Conservation (phyloP, 2,797 vertebrate species). For the Leptoclinus maculatus region DNA sequence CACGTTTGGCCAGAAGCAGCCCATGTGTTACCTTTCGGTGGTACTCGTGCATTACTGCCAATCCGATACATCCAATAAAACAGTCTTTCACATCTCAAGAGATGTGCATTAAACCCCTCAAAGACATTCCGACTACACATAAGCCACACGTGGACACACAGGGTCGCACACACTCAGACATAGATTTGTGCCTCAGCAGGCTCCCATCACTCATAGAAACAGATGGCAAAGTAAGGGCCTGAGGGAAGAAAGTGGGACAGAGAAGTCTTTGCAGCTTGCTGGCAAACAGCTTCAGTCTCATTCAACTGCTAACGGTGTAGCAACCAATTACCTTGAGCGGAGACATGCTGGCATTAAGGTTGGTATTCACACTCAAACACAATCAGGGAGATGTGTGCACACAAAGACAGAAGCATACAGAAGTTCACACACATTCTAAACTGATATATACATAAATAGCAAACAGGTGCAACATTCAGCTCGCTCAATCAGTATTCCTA, state of each 20-base stretch:
- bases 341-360: conserved; percentile 12
- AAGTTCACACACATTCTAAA: background rate
- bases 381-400: background rate
- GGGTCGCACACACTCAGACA: conserved; percentile 32
- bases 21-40: conserved; percentile 26
- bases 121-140: conserved; percentile 50
- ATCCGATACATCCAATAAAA: no score
- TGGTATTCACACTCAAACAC: conserved; percentile 24
- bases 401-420: conserved; percentile 8
- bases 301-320: conserved; percentile 42
- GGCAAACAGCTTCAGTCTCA: conserved; percentile 54
- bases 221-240: conserved; percentile 61
- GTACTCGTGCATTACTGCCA: conserved; percentile 51
- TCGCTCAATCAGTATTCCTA: conserved; percentile 60
- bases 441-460: conserved; percentile 8
- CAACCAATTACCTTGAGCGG: conserved; percentile 54
- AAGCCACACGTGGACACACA: conserved; percentile 31
- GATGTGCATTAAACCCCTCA: conserved; percentile 35
- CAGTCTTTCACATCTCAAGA: conserved; percentile 46
- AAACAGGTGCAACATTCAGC: conserved; percentile 31
- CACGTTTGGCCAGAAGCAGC: conserved; percentile 33
- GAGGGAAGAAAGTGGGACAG: conserved; percentile 54
- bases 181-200: conserved; percentile 56
- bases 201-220: conserved; percentile 62
- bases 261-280: conserved; percentile 44